These are phyloP conservation scores for Phortica okadai DNA, from an alignment of 2,888 invertebrate species.

Conservation along the genomic window DNA sequence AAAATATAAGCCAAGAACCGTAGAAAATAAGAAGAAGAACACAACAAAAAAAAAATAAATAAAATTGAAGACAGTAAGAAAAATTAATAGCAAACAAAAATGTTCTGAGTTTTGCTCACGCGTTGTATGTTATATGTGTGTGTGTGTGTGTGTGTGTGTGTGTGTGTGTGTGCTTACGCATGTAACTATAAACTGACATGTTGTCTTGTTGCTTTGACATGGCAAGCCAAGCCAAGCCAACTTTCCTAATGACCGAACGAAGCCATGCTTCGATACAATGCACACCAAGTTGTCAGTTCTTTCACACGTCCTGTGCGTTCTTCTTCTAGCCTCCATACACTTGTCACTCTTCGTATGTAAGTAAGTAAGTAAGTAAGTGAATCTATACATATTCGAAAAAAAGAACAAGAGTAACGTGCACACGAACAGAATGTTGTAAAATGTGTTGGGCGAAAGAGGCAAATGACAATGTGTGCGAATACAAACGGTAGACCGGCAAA, in stretches of 20 bases:
- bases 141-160: not conserved
- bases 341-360: conserved; percentile 48
- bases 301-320: conserved; percentile 39
- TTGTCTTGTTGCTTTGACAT: conserved; percentile 52
- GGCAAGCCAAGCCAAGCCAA: conserved; percentile 42
- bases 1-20: conserved; percentile 2
- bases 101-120: too few species aligned
- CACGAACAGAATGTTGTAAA: not conserved
- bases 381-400: not conserved
- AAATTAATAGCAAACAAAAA: too few species aligned
- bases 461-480: not conserved
- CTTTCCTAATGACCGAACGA: conserved; percentile 62
- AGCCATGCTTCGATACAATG: conserved; percentile 38
- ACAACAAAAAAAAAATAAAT: not conserved
- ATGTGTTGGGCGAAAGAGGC: not conserved
- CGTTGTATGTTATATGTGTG: not conserved
- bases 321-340: conserved; percentile 53
- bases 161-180: conserved; percentile 8
- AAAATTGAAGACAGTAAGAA: not conserved
- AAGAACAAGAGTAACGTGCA: not conserved
- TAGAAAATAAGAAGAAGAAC: not conserved
- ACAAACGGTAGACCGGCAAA: not conserved
- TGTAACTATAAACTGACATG: conserved; percentile 53
- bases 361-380: conserved; percentile 21
- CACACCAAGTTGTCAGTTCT: conserved; percentile 2